A percentile compares a stretch with the other conserved stretches of the same genome.
Conservation (phyloP, 2,113 vertebrate genomes). For the Amphiprion ocellaris region DNA sequence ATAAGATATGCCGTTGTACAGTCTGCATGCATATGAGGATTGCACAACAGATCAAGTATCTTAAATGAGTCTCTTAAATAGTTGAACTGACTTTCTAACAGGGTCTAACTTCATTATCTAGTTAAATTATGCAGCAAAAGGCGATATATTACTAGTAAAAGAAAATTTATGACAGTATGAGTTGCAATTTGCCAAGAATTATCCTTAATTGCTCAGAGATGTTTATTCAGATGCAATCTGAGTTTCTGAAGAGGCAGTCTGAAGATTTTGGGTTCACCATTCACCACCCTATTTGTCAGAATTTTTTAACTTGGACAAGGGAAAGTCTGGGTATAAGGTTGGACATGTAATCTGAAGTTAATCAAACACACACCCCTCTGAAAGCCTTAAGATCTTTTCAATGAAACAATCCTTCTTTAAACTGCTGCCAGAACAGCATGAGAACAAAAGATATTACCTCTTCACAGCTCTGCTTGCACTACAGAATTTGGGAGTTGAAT, state of each 20-base stretch:
- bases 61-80: neutral
- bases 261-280: neutral
- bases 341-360: neutral
- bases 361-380: neutral
- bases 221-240: neutral
- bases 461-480: neutral
- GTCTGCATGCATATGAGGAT: neutral
- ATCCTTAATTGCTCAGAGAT: too few species aligned
- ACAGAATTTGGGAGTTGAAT: neutral
- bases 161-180: too few species aligned
- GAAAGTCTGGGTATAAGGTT: neutral
- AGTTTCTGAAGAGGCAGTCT: neutral
- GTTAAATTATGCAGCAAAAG: too few species aligned
- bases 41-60: neutral
- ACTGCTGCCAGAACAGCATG: constrained; percentile 6
- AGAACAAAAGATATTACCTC: neutral
- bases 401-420: neutral
- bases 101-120: too few species aligned
- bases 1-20: neutral
- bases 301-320: too few species aligned
- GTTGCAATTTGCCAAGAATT: too few species aligned
- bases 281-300: too few species aligned
- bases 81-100: too few species aligned
- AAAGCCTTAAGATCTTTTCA: neutral
- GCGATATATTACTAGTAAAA: too few species aligned